Percentiles rank a stretch among this genome's conserved stretches.
phyloP scores from a whole-genome alignment of 2,113 vertebrate genomes.

The Saguinus midas region DNA sequence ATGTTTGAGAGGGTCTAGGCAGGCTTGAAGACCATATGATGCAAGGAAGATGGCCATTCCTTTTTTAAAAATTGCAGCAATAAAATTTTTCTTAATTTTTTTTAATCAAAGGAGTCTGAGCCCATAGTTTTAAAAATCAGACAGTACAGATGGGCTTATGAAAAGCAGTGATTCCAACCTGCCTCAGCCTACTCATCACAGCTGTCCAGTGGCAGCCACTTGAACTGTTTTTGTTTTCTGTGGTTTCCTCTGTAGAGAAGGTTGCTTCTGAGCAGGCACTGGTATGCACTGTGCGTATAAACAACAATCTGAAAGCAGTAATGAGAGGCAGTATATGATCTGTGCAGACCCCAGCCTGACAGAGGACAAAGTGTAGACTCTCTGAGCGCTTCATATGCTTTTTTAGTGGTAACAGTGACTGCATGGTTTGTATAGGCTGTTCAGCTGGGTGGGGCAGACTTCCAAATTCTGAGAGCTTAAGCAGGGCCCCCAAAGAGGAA shows the following conservation, averaged over 20 bases:
- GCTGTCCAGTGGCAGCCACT: not conserved
- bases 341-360: not conserved
- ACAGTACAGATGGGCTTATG: not conserved
- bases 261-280: not conserved
- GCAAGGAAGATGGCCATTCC: not conserved
- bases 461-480: not conserved
- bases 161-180: not conserved
- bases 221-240: not conserved
- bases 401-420: not conserved
- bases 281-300: not conserved
- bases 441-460: not conserved
- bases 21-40: not conserved
- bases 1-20: not conserved
- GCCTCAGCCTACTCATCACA: not conserved
- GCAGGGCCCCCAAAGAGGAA: not conserved
- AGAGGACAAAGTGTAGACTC: not conserved
- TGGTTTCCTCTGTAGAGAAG: not conserved
- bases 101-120: not conserved
- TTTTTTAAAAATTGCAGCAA: not conserved
- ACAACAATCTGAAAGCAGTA: not conserved
- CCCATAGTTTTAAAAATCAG: not conserved
- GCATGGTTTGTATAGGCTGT: not conserved
- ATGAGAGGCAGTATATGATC: not conserved
- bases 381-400: not conserved
- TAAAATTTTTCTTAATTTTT: not conserved